Base-by-base conservation (phyloP, 53 echinoderm and acorn worm genomes). In the Echinometra lucunter region DNA sequence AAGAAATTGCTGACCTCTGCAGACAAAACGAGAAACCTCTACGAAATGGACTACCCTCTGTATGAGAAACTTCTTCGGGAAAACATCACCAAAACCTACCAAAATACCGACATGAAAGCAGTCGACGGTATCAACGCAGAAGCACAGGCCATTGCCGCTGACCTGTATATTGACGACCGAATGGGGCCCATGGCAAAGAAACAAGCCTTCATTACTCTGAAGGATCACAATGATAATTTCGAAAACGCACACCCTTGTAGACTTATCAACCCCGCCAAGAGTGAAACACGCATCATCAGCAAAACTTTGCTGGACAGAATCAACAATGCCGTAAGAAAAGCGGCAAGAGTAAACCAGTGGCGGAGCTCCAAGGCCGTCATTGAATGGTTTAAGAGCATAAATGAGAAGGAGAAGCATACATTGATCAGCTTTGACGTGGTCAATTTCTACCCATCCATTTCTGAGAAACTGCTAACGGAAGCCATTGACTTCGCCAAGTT, bases 201-300 rank as follows among this genome's bases (percentile, higher is more conserved):
- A 7, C 78, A 93, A 78, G 80, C 93, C 6, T 93, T 93, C 93
- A 78, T 93, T 17, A 93, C 78, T 10, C 25, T 93, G 34, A 93
- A 75, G 28, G 75, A 93, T 53, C 93, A 93, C 55, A 93, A 93
- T 55, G 78, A 74, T 10, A 93, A 93, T 38, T 96, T 96, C 58
- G 57, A 45, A 38, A 94, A 94, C 91, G 95, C 66, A 38, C 94
- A 37, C 0, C 53, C 92, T 1, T 96, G 95, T 25, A 67, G 88
- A 40, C 92, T 96, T 18, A 87, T 95, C 60, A 91, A 96, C 93
- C 96, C 95, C 12, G 90, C 92, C 6, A 96, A 96, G 91, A 88
- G 88, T n/a, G 96, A 95, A 95, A 95, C 56, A 53, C 95, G 95
- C 13, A 53, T 57, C 10, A 72, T 96, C 44, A 89, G 93, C 93